A percentile compares a stretch with the other conserved stretches of the same genome.
Conservation (phyloP, 23 tunicate genomes). For the Styela clava region DNA sequence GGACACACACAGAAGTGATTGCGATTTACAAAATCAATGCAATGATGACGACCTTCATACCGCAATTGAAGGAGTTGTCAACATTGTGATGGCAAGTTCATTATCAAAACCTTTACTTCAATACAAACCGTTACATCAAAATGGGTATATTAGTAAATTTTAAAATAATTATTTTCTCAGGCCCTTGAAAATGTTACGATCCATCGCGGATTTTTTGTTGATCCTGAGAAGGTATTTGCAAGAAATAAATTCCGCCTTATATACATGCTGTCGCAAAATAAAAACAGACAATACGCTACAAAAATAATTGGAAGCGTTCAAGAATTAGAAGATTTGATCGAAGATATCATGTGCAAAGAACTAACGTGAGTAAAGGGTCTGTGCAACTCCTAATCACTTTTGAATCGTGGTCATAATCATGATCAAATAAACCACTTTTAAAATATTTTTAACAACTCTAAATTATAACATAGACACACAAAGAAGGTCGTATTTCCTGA, state of each 20-base stretch:
- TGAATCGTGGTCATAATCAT: too few species aligned
- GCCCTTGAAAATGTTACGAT: background rate
- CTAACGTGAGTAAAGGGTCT: background rate
- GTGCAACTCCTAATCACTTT: background rate
- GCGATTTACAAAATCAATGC: background rate
- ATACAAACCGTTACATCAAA: too few species aligned
- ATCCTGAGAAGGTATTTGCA: background rate
- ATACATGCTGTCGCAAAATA: background rate
- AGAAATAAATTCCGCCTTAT: background rate
- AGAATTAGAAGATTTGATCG: background rate
- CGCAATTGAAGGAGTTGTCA: background rate
- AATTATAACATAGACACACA: too few species aligned
- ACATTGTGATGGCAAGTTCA: background rate
- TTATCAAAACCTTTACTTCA: too few species aligned
- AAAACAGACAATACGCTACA: background rate
- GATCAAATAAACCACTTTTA: too few species aligned
- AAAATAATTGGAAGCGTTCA: background rate
- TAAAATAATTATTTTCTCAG: background rate
- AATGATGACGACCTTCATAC: background rate
- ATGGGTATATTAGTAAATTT: too few species aligned
- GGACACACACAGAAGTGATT: too few species aligned
- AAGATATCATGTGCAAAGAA: background rate
- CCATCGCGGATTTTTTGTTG: background rate
- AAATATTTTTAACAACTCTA: too few species aligned
- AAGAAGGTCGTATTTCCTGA: too few species aligned